Evolutionary conservation across 1,140 invertebrate genomes (phyloP).

Genomic region (Antheraea pernyi): DNA sequence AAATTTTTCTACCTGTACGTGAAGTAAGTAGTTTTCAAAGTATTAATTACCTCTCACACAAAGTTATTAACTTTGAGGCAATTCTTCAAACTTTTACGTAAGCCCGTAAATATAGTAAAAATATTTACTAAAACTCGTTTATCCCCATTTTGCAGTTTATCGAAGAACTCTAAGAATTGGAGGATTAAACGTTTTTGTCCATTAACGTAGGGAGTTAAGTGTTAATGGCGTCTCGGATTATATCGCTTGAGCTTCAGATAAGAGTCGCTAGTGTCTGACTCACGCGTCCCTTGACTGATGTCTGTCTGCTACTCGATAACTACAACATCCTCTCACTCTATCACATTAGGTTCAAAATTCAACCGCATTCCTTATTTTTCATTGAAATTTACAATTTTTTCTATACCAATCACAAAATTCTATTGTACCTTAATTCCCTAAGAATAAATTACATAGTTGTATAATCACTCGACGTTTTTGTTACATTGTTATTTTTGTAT

Average conservation of each 20-base stretch:
- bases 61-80: background rate
- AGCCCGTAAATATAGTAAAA: background rate
- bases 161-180: slow-evolving; percentile 45
- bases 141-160: slow-evolving; percentile 39
- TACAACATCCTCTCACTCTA: slow-evolving; percentile 29
- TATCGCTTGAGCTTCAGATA: slow-evolving; percentile 56
- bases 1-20: background rate
- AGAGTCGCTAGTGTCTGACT: slow-evolving; percentile 52
- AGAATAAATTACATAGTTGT: background rate
- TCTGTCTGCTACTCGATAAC: slow-evolving; percentile 57
- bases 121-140: slow-evolving; percentile 14
- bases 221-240: slow-evolving; percentile 74
- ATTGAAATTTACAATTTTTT: slow-evolving; percentile 5
- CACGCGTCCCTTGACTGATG: slow-evolving; percentile 57
- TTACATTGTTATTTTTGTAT: background rate
- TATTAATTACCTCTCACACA: background rate
- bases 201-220: slow-evolving; percentile 63
- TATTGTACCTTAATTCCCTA: background rate
- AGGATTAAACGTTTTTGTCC: slow-evolving; percentile 73
- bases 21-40: background rate
- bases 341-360: slow-evolving; percentile 34
- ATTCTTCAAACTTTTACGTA: background rate
- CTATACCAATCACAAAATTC: background rate
- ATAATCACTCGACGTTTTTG: background rate
- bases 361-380: slow-evolving; percentile 8